Evolutionary conservation across 1,140 invertebrate genomes (phyloP), one percentile per base, ranked within the genome.

Genomic region (Trinorchestia longiramus): DNA sequence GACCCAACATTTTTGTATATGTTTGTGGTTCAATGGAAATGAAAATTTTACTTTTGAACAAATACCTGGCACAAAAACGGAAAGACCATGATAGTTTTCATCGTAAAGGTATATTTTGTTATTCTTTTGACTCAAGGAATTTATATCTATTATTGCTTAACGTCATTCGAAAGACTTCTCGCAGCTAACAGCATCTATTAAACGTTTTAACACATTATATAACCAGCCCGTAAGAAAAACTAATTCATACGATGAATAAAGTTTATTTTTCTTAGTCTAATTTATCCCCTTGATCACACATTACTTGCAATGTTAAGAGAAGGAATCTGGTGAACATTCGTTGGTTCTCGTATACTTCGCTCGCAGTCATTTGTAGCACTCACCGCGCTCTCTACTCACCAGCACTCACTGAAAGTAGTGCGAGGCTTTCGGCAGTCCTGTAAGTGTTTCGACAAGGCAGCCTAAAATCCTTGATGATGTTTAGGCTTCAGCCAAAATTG

Each of bases 401-500:
- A 36, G 88, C 88, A 28, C 28, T 11, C 88, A 41, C 88, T 43
- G 88, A 4, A 90, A 90, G 28, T 41, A 90, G 88, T 4, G 88
- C 43, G 43, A 43, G 88, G 88, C 88, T 90, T 41, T 90, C 88
- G 88, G 41, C 88, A 90, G 88, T n/a, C n/a, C n/a, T n/a, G n/a
- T n/a, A n/a, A n/a, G n/a, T n/a, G n/a, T n/a, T n/a, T n/a, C n/a
- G n/a, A n/a, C n/a, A n/a, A n/a, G n/a, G n/a, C n/a, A n/a, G n/a
- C n/a, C n/a, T n/a, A n/a, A n/a, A n/a, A 40, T 4, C 43, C 43
- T 0, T 90, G 36, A 90, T 90, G n/a, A 41, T 90, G 88, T 90
- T 90, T 90, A 42, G 88, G 41, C 88, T 90, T 90, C 41, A 90
- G 88, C 88, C n/a, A 36, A 42, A 90, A 90, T 90, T 90, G 88